phyloP scores from a whole-genome alignment of 2,888 invertebrate species.

The Entomobrya proxima region DNA sequence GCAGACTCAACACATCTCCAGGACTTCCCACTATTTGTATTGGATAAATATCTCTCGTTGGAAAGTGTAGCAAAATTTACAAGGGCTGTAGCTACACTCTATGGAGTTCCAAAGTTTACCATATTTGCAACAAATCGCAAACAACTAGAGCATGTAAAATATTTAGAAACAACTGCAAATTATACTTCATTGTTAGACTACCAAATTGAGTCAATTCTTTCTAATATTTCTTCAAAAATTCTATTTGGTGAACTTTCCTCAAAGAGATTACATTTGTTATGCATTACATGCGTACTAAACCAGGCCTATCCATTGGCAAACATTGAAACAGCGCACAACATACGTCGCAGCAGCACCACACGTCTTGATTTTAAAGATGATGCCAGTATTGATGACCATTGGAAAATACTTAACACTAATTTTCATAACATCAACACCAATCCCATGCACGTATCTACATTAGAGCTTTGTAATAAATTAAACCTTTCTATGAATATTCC shows the following conservation, averaged over 20 bases:
- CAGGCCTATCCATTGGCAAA: not conserved
- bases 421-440: not conserved
- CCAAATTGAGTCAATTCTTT: not conserved
- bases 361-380: not conserved
- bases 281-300: not conserved
- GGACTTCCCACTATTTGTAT: not conserved
- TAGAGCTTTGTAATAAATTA: not conserved
- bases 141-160: not conserved
- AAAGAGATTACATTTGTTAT: not conserved
- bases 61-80: not conserved
- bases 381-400: not conserved
- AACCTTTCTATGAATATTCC: not conserved
- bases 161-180: not conserved
- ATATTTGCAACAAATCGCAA: too few species aligned
- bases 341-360: too few species aligned
- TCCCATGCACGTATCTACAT: not conserved
- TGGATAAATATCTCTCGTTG: not conserved
- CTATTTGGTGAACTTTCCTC: not conserved
- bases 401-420: slow-evolving; percentile 24
- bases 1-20: not conserved
- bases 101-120: too few species aligned
- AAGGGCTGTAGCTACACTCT: not conserved
- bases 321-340: not conserved
- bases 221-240: not conserved
- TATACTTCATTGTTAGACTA: not conserved